Evolutionary conservation across 2,113 vertebrate genomes (phyloP), one percentile per base, ranked within the genome.

Genomic region (Cavia aperea): DNA sequence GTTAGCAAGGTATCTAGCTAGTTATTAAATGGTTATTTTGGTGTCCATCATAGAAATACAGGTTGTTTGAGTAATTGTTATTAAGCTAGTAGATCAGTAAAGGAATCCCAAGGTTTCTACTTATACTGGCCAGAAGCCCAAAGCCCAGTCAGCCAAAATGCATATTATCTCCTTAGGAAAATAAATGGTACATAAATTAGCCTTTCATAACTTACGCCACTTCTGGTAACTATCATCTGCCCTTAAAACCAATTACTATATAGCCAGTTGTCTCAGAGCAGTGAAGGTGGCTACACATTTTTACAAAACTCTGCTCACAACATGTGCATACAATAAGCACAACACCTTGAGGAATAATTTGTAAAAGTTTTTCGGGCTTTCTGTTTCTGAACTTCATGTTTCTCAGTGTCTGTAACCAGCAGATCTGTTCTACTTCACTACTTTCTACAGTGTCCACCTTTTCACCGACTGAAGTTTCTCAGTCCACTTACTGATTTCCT

Each of bases 61-160:
- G 85, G 23, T 60, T 93, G 29, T 65, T 29, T 75, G 73, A 94
- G 43, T 86, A 91, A 82, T 56, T 86, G 92, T 87, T 72, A 95
- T 84, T 84, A 89, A 95, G 3, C 68, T 93, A 31, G 36, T 24
- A 85, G 18, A 24, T 70, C 63, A 92, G 23, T 24, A 94, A 94
- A 23, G 68, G 63, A 90, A 82, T 91, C 36, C 36, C 66, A 63
- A 86, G 46, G n/a, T 89, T 87, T 86, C 51, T 92, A 66, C 87
- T 46, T 93, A 19, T 66, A 89, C 60, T 82, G 77, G 16, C 70
- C 86, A 92, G 54, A 92, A 89, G 63, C 87, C 60, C 73, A 95
- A 82, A 81, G 29, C 43, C 72, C 78, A 46, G 33, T 83, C 65
- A 82, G 33, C 91, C 72, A 77, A n/a, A 88, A 66, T 56, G 31